These are phyloP conservation scores for Aptenodytes forsteri DNA, from an alignment of 2,113 vertebrate species.

Conservation along the genomic window DNA sequence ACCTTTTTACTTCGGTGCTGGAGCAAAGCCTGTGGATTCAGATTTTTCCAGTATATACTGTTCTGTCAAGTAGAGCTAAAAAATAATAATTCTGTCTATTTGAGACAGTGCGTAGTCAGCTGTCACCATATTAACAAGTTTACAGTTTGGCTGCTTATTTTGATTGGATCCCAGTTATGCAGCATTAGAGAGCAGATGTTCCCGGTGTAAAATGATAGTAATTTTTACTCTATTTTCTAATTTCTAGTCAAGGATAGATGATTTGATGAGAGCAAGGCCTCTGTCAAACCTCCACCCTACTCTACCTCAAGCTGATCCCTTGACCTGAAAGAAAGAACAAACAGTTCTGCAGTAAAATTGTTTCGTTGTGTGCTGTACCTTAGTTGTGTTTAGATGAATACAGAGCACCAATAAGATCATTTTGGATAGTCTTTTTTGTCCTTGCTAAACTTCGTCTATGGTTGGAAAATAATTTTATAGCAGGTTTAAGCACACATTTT, in stretches of 20 bases:
- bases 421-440: neutral
- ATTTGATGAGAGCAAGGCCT: conserved; percentile 58
- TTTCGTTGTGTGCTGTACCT: neutral
- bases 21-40: neutral
- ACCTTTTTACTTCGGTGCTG: neutral
- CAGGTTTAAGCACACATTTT: neutral
- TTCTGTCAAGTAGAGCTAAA: neutral
- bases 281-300: neutral
- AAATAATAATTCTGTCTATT: neutral
- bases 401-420: neutral
- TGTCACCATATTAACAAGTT: neutral
- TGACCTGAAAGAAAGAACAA: conserved; percentile 56
- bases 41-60: neutral
- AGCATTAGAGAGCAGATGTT: conserved; percentile 40
- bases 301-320: conserved; percentile 47
- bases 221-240: conserved; percentile 59
- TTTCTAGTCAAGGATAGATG: conserved; percentile 48
- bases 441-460: neutral
- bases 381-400: neutral
- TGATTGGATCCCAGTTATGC: neutral
- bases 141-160: neutral
- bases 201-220: conserved; percentile 42
- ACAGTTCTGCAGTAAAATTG: conserved; percentile 20
- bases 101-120: neutral
- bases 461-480: neutral